Evolutionary conservation across 1,140 invertebrate genomes (phyloP).

Genomic region (Penaeus japonicus): DNA sequence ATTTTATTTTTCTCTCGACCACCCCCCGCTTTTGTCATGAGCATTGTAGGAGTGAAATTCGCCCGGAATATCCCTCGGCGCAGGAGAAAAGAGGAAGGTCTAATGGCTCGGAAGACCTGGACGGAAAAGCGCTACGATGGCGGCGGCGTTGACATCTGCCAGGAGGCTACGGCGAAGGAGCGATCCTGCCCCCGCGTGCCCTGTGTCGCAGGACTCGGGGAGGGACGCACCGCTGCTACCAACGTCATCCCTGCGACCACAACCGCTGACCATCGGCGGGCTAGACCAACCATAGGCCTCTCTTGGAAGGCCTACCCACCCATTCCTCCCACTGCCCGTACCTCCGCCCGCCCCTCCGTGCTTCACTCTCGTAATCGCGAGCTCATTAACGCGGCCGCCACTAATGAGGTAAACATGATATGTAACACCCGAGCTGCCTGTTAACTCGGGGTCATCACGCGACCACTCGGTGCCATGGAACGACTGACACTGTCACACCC

Average conservation of each 20-base stretch:
- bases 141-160: background rate
- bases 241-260: too few species aligned
- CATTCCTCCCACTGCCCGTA: background rate
- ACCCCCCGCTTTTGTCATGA: too few species aligned
- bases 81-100: too few species aligned
- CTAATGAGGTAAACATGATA: slow-evolving; percentile 53
- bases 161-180: background rate
- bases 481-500: slow-evolving; percentile 28
- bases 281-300: background rate
- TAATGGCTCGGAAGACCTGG: background rate
- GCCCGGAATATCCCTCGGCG: too few species aligned
- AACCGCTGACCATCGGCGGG: too few species aligned
- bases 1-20: background rate
- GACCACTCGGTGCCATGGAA: background rate
- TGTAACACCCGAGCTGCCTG: slow-evolving; percentile 39
- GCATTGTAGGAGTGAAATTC: too few species aligned
- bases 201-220: too few species aligned
- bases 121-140: background rate
- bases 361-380: slow-evolving; percentile 23
- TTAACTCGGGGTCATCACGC: background rate
- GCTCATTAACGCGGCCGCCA: slow-evolving; percentile 42
- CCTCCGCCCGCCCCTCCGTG: background rate
- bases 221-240: background rate
- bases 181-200: too few species aligned
- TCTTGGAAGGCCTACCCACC: background rate